Conservation (phyloP, 2,797 vertebrate species). For the Cetoscarus ocellatus region DNA sequence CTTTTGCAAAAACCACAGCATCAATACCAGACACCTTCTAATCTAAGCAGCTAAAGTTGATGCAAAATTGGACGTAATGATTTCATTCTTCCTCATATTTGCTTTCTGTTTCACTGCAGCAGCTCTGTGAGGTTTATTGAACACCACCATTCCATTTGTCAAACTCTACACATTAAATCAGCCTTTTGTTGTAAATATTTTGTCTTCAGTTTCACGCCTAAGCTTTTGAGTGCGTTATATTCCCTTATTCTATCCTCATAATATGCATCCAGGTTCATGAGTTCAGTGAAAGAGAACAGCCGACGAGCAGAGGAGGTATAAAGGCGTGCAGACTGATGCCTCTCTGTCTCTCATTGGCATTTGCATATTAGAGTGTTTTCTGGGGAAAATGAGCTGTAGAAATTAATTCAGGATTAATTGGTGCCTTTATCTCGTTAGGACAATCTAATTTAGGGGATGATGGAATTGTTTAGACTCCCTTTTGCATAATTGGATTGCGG, state of each 20-base stretch:
- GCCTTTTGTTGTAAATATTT: conserved; percentile 4
- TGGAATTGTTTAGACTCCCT: conserved; percentile 99
- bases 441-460: conserved; percentile 99
- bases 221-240: conserved; percentile 12
- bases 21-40: not conserved
- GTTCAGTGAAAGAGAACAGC: conserved; percentile 75
- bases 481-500: conserved; percentile 99
- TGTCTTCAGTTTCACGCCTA: conserved; percentile 17
- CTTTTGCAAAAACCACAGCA: too few species aligned
- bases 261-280: conserved; percentile 50
- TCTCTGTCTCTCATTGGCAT: conserved; percentile 96
- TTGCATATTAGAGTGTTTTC: conserved; percentile 99
- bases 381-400: conserved; percentile 99
- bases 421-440: conserved; percentile 99
- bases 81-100: conserved; percentile 21
- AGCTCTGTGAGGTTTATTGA: conserved; percentile 32
- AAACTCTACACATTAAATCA: conserved; percentile 20
- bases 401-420: conserved; percentile 99
- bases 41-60: conserved; percentile 24
- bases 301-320: conserved; percentile 89
- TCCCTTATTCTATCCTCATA: conserved; percentile 28
- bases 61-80: conserved; percentile 20
- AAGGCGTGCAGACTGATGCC: conserved; percentile 89
- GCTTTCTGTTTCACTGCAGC: conserved; percentile 15
- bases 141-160: conserved; percentile 18